Percentiles rank a stretch among this genome's conserved stretches.
phyloP scores from a whole-genome alignment of 2,113 vertebrate genomes.

The Clarias magur region DNA sequence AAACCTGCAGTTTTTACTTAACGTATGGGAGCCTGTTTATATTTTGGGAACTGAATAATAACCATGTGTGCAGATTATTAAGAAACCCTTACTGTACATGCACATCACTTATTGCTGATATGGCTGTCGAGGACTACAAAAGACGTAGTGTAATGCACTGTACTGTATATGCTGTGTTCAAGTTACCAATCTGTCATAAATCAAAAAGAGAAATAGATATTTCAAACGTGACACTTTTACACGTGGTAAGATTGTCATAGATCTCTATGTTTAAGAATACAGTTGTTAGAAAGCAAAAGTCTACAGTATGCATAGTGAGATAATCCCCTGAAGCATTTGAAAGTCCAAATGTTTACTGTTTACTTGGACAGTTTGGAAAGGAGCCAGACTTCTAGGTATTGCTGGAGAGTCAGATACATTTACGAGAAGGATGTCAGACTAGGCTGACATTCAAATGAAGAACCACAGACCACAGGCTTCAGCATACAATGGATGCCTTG shows the following conservation, averaged over 20 bases:
- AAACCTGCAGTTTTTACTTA: too few species aligned
- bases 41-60: not conserved
- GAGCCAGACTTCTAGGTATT: not conserved
- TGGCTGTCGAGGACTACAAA: not conserved
- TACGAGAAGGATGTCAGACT: not conserved
- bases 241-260: not conserved
- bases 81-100: not conserved
- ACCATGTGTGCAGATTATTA: not conserved
- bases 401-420: not conserved
- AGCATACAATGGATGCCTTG: not conserved
- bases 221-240: not conserved
- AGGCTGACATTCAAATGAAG: not conserved
- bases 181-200: not conserved
- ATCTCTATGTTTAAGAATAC: not conserved
- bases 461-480: not conserved
- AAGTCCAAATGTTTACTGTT: not conserved
- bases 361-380: conserved; percentile 3
- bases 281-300: not conserved
- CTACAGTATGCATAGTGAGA: not conserved
- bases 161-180: not conserved
- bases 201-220: not conserved
- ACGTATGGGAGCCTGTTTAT: too few species aligned
- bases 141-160: not conserved
- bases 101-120: not conserved
- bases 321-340: not conserved